A percentile compares a stretch with the other conserved stretches of the same genome.
These are phyloP conservation scores for Hemistola chrysoprasaria DNA, from an alignment of 2,888 invertebrate genomes.

Conservation along the genomic window DNA sequence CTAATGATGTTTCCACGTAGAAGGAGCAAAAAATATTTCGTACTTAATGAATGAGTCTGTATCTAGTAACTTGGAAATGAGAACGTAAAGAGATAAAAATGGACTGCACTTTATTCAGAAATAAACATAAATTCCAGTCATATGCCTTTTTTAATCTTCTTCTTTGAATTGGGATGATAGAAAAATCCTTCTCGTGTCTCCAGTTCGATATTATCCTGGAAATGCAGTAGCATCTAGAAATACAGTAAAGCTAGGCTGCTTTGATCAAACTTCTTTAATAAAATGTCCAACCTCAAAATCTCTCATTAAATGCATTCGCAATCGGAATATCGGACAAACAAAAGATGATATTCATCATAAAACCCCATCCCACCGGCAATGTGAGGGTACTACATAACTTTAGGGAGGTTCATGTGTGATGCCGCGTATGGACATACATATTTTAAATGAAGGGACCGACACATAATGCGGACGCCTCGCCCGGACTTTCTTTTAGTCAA, in stretches of 20 bases:
- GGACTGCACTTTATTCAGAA: constrained; percentile 4
- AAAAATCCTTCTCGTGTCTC: too few relatives aligned
- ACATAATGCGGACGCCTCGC: constrained; percentile 59
- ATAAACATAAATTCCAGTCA: constrained; percentile 14
- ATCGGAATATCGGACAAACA: constrained; percentile 26
- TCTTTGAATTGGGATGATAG: background rate
- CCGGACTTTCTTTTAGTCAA: constrained; percentile 77
- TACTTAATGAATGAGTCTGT: constrained; percentile 28
- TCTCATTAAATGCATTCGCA: constrained; percentile 24
- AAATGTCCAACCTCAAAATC: constrained; percentile 8
- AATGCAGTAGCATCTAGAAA: too few relatives aligned
- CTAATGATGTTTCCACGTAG: constrained; percentile 29
- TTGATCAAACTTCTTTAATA: constrained; percentile 2
- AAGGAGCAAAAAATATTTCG: constrained; percentile 21
- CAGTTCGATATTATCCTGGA: too few relatives aligned
- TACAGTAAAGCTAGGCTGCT: background rate
- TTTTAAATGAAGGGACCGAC: constrained; percentile 67
- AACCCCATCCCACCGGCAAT: constrained; percentile 15
- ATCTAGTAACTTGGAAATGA: constrained; percentile 24
- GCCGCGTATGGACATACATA: constrained; percentile 63
- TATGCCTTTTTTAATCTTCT: constrained; percentile 6
- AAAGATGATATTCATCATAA: constrained; percentile 29
- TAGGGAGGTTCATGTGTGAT: constrained; percentile 50
- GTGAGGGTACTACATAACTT: constrained; percentile 38
- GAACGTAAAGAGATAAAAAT: constrained; percentile 32